Evolutionary conservation across 2,888 invertebrate species (phyloP).

Genomic region (Harmothoe impar): DNA sequence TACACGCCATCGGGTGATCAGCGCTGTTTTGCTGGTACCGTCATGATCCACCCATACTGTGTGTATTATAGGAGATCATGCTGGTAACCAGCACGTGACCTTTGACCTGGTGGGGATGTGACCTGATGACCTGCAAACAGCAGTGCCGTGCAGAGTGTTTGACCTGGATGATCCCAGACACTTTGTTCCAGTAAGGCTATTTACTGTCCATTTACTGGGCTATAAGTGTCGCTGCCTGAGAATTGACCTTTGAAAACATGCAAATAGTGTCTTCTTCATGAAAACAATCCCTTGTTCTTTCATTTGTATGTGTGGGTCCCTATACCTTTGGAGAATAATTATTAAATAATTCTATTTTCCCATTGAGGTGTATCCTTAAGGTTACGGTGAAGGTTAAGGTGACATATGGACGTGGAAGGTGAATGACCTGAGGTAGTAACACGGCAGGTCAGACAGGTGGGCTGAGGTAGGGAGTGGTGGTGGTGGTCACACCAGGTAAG

Average conservation of each 20-base stretch:
- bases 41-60: background rate
- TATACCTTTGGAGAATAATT: too few species aligned
- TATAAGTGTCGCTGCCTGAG: too few species aligned
- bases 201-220: too few species aligned
- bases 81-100: background rate
- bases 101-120: background rate
- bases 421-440: background rate
- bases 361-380: too few species aligned
- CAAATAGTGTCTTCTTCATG: too few species aligned
- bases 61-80: constrained; percentile 4
- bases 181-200: too few species aligned
- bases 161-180: background rate
- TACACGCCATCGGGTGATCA: constrained; percentile 10
- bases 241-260: too few species aligned
- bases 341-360: too few species aligned
- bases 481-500: constrained; percentile 3
- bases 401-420: background rate
- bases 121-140: background rate
- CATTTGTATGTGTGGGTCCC: too few species aligned
- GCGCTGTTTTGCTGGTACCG: constrained; percentile 14
- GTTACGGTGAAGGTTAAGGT: background rate
- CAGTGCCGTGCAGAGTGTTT: background rate
- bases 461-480: background rate
- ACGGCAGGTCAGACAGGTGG: constrained; percentile 34
- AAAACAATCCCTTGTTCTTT: too few species aligned